phyloP scores from a whole-genome alignment of 2,797 vertebrate species.

The Acomys russatus region DNA sequence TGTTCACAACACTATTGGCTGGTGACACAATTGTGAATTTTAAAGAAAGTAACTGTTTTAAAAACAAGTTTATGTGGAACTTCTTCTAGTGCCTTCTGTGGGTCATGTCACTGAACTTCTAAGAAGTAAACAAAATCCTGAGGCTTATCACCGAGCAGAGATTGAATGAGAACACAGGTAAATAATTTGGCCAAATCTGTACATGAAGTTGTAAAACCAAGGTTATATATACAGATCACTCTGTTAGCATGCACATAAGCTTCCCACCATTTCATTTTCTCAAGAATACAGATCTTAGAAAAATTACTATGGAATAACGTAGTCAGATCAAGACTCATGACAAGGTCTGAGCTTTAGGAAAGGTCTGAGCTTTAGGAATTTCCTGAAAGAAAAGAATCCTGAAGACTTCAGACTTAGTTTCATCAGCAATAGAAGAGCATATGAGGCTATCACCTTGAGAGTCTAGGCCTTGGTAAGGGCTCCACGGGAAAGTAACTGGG shows the following conservation, averaged over 20 bases:
- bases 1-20: not conserved
- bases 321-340: not conserved
- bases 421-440: not conserved
- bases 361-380: not conserved
- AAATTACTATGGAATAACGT: not conserved
- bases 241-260: not conserved
- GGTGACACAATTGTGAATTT: not conserved
- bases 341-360: not conserved
- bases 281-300: not conserved
- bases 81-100: not conserved
- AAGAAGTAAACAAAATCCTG: not conserved
- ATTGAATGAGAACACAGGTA: not conserved
- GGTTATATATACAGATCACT: not conserved
- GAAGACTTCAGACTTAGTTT: not conserved
- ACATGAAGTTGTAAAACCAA: not conserved
- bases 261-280: not conserved
- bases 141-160: not conserved
- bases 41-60: not conserved
- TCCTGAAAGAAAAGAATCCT: not conserved
- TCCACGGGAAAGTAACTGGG: not conserved
- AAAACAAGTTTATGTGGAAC: not conserved
- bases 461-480: not conserved
- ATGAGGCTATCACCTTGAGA: not conserved
- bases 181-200: slow-evolving; percentile 23
- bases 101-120: not conserved